phyloP scores from a whole-genome alignment of 1,140 invertebrate species.

The Mercenaria mercenaria region DNA sequence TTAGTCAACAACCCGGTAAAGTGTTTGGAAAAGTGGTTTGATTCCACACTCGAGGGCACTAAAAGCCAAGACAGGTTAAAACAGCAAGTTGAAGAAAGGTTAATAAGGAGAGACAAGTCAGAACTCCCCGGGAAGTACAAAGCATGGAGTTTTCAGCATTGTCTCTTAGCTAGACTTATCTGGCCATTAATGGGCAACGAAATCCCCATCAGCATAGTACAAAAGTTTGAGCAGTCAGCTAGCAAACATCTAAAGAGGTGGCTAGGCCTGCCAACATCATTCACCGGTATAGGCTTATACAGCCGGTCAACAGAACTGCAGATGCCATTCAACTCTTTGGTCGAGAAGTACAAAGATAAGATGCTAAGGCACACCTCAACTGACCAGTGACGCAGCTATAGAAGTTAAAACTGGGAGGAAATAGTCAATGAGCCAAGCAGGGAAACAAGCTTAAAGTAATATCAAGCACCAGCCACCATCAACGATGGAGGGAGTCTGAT shows the following conservation, averaged over 20 bases:
- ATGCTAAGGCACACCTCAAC: neutral
- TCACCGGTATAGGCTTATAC: constrained; percentile 54
- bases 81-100: constrained; percentile 26
- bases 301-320: constrained; percentile 48
- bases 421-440: constrained; percentile 11
- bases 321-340: constrained; percentile 29
- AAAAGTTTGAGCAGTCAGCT: constrained; percentile 17
- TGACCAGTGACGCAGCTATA: neutral
- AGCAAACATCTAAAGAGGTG: constrained; percentile 8
- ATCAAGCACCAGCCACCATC: neutral
- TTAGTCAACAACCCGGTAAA: constrained; percentile 25
- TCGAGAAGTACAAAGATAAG: constrained; percentile 48
- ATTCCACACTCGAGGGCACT: constrained; percentile 29
- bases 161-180: neutral
- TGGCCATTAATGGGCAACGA: constrained; percentile 45
- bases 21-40: constrained; percentile 60
- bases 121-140: constrained; percentile 56
- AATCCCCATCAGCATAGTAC: constrained; percentile 27
- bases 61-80: constrained; percentile 34
- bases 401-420: constrained; percentile 23
- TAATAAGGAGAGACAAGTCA: constrained; percentile 32
- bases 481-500: neutral
- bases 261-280: constrained; percentile 40
- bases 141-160: constrained; percentile 48
- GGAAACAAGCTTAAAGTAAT: neutral